These are phyloP conservation scores for Balearica regulorum DNA, from an alignment of 2,797 vertebrate genomes.

Conservation along the genomic window DNA sequence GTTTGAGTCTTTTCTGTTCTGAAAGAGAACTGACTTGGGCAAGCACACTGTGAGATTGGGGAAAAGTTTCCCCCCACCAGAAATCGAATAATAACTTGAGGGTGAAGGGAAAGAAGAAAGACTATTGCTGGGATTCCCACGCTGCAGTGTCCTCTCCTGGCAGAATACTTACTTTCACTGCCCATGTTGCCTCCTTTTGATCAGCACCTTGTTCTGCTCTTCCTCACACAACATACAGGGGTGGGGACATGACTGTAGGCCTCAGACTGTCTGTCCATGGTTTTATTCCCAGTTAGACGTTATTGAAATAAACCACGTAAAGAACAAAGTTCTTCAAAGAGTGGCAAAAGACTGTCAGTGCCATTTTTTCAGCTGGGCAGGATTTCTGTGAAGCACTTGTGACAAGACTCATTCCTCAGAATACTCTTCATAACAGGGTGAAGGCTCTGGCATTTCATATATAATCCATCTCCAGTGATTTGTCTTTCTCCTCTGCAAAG, in stretches of 20 bases:
- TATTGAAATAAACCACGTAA: neutral
- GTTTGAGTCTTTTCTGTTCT: neutral
- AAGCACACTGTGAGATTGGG: neutral
- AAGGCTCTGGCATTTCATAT: neutral
- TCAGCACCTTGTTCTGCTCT: neutral
- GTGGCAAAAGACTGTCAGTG: neutral
- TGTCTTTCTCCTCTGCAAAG: neutral
- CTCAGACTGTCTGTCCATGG: neutral
- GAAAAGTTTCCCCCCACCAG: neutral
- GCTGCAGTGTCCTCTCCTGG: neutral
- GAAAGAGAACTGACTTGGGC: neutral
- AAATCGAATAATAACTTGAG: neutral
- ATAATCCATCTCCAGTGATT: neutral
- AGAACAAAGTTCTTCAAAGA: neutral
- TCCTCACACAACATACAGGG: neutral
- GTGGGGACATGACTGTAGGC: accelerated
- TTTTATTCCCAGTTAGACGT: neutral
- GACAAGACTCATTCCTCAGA: neutral
- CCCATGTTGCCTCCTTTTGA: neutral
- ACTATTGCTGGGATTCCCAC: neutral
- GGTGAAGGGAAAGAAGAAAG: neutral
- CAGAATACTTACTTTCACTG: neutral
- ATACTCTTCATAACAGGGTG: neutral
- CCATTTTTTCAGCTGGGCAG: neutral
- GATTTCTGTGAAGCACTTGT: neutral